These are phyloP conservation scores for Danio kyathit DNA, from an alignment of 2,797 vertebrate genomes.

Conservation along the genomic window DNA sequence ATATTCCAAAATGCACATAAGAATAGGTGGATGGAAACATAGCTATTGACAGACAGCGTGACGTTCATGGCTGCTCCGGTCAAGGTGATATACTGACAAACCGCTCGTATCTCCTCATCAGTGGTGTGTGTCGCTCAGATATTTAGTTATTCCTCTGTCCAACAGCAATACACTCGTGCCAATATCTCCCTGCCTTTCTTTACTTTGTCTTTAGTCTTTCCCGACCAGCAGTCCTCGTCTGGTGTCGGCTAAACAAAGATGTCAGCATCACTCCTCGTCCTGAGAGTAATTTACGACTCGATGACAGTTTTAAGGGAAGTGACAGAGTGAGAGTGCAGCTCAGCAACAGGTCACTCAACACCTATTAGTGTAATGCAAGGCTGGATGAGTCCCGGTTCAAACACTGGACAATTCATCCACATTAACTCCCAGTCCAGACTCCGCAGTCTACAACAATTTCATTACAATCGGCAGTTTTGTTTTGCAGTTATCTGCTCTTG, in stretches of 20 bases:
- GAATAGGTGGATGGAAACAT: no score
- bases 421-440: conserved; percentile 33
- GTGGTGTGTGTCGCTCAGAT: conserved; percentile 58
- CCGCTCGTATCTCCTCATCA: conserved; percentile 66
- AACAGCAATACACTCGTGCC: conserved; percentile 70
- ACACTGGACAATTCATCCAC: conserved; percentile 51
- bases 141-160: conserved; percentile 69
- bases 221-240: conserved; percentile 58
- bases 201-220: conserved; percentile 56
- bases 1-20: no score
- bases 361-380: conserved; percentile 63
- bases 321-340: conserved; percentile 75
- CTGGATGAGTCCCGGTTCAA: conserved; percentile 56
- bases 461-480: conserved; percentile 29
- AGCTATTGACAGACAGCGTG: conserved; percentile 49
- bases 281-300: conserved; percentile 79
- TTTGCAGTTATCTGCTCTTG: conserved; percentile 28
- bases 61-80: conserved; percentile 50
- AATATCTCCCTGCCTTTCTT: conserved; percentile 53
- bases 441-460: conserved; percentile 32
- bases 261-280: conserved; percentile 69
- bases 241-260: conserved; percentile 74
- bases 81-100: conserved; percentile 70
- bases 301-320: conserved; percentile 81
- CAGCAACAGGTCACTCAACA: conserved; percentile 76